Evolutionary conservation across 2,113 vertebrate genomes (phyloP), one percentile per base, ranked within the genome.

Genomic region (Sapajus apella): DNA sequence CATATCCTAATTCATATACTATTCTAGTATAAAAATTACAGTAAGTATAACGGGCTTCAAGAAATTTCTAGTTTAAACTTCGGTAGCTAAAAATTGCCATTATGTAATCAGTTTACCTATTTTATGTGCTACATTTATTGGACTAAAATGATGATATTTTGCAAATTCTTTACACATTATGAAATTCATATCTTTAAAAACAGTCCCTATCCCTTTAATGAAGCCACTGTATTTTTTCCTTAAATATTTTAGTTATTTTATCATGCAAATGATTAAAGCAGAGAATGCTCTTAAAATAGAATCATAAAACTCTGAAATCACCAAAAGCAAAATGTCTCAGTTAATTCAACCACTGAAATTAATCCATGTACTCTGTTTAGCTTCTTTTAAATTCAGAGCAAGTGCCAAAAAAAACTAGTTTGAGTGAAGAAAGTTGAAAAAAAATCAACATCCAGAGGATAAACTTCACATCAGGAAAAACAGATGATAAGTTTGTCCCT

Each of bases 271-370:
- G n/a, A 98, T 92, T 96, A 95, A 92, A 97, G 61, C 56, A 92
- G 40, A 96, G 68, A 23, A 94, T 90, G 87, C n/a, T 70, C 56
- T 97, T 94, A 82, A 97, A 96, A 45, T 52, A 97, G 91, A 98
- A 95, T 77, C 91, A 89, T 8, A 97, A 97, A 97, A 96, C 40
- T 84, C 95, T 97, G 79, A 96, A 27, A 97, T 97, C 97, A 97
- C 88, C 68, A 75, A 95, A 94, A 89, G 90, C 58, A 92, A 97
- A 97, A 93, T 21, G 9, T 96, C 79, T 95, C 83, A 47, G 27
- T 94, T 97, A 97, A 97, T 83, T 47, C 81, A 96, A 86, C 43
- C 52, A 81, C 47, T 96, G 43, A 96, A 79, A 77, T 94, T 94
- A 97, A 97, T 95, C 68, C 30, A 89, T 37, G 30, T 45, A 35